Evolutionary conservation across 2,797 vertebrate species (phyloP), one percentile per base, ranked within the genome.

Genomic region (Lepus oiostolus): DNA sequence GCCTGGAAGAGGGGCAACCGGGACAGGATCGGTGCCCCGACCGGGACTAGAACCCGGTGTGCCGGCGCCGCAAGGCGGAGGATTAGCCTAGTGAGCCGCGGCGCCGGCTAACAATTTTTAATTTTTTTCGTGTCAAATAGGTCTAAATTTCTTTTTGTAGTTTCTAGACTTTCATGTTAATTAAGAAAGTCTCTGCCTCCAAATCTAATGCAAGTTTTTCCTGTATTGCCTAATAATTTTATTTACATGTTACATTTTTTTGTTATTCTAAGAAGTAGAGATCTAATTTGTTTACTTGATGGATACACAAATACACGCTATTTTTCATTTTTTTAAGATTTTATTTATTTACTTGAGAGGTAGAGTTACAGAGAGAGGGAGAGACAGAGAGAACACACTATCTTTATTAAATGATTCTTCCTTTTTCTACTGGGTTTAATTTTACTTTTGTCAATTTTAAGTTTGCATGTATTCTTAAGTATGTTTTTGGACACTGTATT

Each of bases 171-270:
- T 80, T 50, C 26, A 6, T 62, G 60, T 90, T 71, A 50, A 26
- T 81, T 74, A 74, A 85, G 30, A 60, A 80, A 84, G 21, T 35
- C 5, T 81, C 12, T 60, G 22, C 16, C n/a, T 65, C 4, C 13
- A 35, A 50, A 80, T 67, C 28, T 68, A 77, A 91, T 77, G 26
- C 11, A 77, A 72, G 70, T 68, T 58, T 93, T 72, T 62, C 13
- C 38, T 79, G 2, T 32, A 92, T 72, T 94, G 85, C 62, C 50
- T 89, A 12, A 7, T 32, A 47, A 68, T 67, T 81, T 63, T 91
- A 83, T 32, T 86, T 71, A 52, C 1, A 65, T 75, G 68, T 85
- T 76, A 28, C 75, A 52, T 54, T 87, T 85, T 93, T 90, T 83
- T 90, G 86, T 82, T 86, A 60, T 77, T 81, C 30, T 60, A 7